Evolutionary conservation across 2,113 vertebrate species (phyloP).

Genomic region (Galemys pyrenaicus): DNA sequence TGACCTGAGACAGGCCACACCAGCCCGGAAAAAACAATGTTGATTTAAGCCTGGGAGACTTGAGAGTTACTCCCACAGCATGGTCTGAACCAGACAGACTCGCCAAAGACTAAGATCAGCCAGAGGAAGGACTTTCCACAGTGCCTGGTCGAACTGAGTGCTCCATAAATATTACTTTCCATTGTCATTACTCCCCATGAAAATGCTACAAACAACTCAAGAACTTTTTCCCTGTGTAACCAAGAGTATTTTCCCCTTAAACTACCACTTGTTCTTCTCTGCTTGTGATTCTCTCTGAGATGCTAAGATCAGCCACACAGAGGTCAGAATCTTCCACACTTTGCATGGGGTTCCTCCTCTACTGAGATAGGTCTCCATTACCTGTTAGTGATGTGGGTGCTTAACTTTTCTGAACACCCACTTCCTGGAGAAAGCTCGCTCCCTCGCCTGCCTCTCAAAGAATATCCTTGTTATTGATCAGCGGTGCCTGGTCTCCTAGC

Average conservation of each 20-base stretch:
- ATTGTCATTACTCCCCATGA: neutral
- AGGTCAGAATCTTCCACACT: neutral
- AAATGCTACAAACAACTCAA: neutral
- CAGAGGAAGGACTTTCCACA: neutral
- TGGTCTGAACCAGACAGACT: neutral
- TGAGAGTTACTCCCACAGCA: neutral
- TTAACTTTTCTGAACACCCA: neutral
- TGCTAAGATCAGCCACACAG: neutral
- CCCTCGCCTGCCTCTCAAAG: neutral
- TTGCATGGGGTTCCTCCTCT: neutral
- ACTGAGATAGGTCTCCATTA: neutral
- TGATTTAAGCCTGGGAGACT: neutral
- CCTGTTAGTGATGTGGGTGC: neutral
- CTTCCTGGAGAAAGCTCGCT: neutral
- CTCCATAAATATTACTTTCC: neutral
- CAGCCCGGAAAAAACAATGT: neutral
- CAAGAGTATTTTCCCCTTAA: neutral
- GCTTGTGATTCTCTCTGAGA: neutral
- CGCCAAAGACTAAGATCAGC: neutral
- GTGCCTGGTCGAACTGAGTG: neutral
- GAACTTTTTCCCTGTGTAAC: neutral
- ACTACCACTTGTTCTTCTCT: neutral
- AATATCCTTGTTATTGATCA: neutral
- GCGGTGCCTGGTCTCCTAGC: neutral
- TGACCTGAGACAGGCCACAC: neutral